Evolutionary conservation across 2,888 invertebrate genomes (phyloP).

Genomic region (Lottia scabra): DNA sequence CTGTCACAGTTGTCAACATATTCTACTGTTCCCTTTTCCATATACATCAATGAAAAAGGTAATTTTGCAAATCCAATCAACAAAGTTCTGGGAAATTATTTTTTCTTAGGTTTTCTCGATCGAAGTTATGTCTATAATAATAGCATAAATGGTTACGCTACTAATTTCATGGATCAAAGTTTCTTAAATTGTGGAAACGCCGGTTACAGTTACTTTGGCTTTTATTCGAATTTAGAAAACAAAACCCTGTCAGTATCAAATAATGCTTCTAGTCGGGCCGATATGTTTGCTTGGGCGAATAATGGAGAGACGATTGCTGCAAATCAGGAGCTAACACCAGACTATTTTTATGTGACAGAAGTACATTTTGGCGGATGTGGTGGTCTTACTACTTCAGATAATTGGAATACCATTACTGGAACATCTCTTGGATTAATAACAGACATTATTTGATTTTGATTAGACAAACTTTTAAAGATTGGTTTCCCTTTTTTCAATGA

Average conservation of each 20-base stretch:
- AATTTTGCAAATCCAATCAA: not conserved
- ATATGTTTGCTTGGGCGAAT: constrained; percentile 1
- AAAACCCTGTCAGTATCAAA: not conserved
- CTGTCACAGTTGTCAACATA: not conserved
- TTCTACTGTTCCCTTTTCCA: not conserved
- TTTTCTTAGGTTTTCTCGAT: not conserved
- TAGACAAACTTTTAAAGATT: too few relatives aligned
- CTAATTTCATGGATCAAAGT: not conserved
- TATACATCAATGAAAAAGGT: not conserved
- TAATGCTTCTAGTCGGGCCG: too few relatives aligned
- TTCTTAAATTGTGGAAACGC: not conserved
- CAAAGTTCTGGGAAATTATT: not conserved
- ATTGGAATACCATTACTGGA: not conserved
- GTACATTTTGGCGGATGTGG: constrained; percentile 15
- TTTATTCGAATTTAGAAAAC: constrained; percentile 2
- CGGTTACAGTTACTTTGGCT: constrained; percentile 1
- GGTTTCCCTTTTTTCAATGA: too few relatives aligned
- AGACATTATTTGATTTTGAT: too few relatives aligned
- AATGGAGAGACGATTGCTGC: not conserved
- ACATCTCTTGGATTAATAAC: constrained; percentile 1
- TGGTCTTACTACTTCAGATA: not conserved
- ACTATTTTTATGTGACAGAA: constrained; percentile 10
- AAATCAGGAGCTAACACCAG: not conserved
- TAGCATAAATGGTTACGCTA: not conserved
- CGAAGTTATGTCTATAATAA: not conserved